Evolutionary conservation across 2,888 invertebrate genomes (phyloP).

Genomic region (Subacronicta megacephala): DNA sequence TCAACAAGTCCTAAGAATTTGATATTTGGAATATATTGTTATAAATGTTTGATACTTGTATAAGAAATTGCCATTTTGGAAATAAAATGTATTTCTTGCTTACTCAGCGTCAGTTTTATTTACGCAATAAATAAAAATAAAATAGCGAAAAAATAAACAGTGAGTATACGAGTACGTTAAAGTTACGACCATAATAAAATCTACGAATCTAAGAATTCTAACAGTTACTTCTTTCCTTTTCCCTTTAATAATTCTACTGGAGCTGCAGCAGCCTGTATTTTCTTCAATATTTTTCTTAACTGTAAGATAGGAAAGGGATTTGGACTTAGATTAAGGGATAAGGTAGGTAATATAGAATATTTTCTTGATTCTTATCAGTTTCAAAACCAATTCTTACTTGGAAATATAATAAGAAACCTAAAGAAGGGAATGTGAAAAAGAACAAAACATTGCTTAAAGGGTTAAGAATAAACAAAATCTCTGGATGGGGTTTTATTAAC

Average conservation of each 20-base stretch:
- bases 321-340: slow-evolving; percentile 20
- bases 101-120: slow-evolving; percentile 26
- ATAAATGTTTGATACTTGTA: neutral
- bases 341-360: neutral
- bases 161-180: neutral
- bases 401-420: too few species aligned
- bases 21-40: neutral
- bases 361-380: too few species aligned
- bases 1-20: neutral
- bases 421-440: neutral
- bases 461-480: slow-evolving; percentile 6
- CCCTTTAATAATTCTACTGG: slow-evolving; percentile 42
- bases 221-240: slow-evolving; percentile 27
- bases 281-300: slow-evolving; percentile 75
- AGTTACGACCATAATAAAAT: neutral
- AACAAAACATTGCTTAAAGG: too few species aligned
- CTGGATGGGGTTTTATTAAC: slow-evolving; percentile 52
- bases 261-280: slow-evolving; percentile 66
- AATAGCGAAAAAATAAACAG: neutral
- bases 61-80: slow-evolving; percentile 2
- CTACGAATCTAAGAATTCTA: neutral
- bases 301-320: slow-evolving; percentile 53
- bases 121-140: neutral
- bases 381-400: too few species aligned
- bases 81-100: slow-evolving; percentile 42